Evolutionary conservation across 2,113 vertebrate species (phyloP).

Genomic region (Callorhinus ursinus): DNA sequence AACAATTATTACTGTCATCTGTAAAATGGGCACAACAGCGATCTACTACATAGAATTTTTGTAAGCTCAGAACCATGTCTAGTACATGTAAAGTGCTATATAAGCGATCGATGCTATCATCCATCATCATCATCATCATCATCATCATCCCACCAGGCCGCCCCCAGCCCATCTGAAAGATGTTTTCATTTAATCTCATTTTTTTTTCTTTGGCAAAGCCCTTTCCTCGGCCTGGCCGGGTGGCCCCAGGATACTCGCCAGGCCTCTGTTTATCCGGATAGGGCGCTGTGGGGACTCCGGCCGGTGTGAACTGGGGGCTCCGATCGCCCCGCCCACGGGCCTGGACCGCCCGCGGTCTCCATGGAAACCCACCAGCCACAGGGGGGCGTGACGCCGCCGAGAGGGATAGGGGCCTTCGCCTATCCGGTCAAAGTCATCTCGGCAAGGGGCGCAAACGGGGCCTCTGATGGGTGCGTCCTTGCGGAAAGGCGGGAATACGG

Average conservation of each 20-base stretch:
- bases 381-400: constrained; percentile 34
- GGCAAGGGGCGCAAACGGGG: neutral
- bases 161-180: neutral
- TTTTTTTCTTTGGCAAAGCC: neutral
- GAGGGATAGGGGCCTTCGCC: neutral
- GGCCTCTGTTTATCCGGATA: neutral
- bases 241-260: neutral
- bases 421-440: constrained; percentile 26
- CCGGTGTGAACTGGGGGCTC: constrained; percentile 46
- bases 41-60: neutral
- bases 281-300: neutral
- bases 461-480: constrained; percentile 34
- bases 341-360: constrained; percentile 60
- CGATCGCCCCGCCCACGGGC: constrained; percentile 14
- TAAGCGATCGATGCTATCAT: neutral
- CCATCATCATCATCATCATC: neutral
- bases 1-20: neutral
- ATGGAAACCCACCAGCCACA: constrained; percentile 72
- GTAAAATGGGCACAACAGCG: neutral
- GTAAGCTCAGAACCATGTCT: neutral
- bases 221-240: neutral
- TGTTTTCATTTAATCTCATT: neutral
- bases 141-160: neutral
- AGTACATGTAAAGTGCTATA: neutral
- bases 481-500: constrained; percentile 52